Percentiles rank a stretch among this genome's conserved stretches.
phyloP scores from a whole-genome alignment of 2,888 invertebrate genomes.

The Standfussiana lucernea region DNA sequence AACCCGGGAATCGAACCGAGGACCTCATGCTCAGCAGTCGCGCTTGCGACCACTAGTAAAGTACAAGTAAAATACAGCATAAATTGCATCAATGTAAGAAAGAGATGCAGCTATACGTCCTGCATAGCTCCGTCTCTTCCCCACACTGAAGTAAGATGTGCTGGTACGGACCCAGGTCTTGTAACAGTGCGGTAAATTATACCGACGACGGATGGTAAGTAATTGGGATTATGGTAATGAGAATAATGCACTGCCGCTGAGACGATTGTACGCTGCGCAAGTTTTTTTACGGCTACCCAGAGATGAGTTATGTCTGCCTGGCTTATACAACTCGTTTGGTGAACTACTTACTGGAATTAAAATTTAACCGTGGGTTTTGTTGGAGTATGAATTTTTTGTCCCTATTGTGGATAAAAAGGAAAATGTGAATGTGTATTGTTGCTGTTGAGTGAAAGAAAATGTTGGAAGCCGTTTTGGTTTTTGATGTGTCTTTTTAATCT shows the following conservation, averaged over 20 bases:
- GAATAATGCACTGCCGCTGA: constrained; percentile 63
- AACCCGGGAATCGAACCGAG: too few relatives aligned
- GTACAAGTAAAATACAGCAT: too few relatives aligned
- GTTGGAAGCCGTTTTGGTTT: constrained; percentile 23
- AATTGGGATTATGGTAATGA: constrained; percentile 77
- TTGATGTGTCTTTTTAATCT: constrained; percentile 10
- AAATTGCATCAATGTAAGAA: not conserved
- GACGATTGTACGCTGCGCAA: constrained; percentile 61
- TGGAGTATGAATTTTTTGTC: constrained; percentile 42
- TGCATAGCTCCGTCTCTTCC: not conserved
- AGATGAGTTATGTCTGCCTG: constrained; percentile 68
- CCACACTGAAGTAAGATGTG: not conserved
- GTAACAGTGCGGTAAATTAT: constrained; percentile 60
- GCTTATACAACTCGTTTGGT: constrained; percentile 56
- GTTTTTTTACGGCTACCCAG: constrained; percentile 71
- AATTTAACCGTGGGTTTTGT: constrained; percentile 54
- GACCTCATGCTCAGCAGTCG: too few relatives aligned
- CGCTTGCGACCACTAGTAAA: too few relatives aligned
- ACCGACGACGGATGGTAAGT: constrained; percentile 69
- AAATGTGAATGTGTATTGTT: constrained; percentile 40
- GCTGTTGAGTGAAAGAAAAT: constrained; percentile 1
- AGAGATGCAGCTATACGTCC: not conserved
- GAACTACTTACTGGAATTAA: constrained; percentile 68
- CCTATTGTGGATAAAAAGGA: constrained; percentile 35
- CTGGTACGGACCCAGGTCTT: constrained; percentile 25